These are phyloP conservation scores for Cyphomyrus discorhynchus DNA, from an alignment of 2,113 vertebrate genomes.

Conservation along the genomic window DNA sequence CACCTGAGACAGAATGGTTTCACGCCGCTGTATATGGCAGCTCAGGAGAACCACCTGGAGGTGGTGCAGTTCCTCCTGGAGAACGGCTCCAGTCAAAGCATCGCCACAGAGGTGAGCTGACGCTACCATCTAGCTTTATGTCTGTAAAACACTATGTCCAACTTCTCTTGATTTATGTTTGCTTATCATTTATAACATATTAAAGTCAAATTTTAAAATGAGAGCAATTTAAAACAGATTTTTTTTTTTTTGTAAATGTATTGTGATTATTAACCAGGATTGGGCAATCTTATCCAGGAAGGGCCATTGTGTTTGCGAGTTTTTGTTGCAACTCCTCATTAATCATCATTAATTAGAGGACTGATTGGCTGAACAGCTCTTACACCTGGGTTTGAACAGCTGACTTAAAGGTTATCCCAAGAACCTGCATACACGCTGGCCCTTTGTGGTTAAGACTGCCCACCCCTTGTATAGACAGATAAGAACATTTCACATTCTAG, in stretches of 20 bases:
- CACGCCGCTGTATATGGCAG: slow-evolving; percentile 77
- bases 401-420: background rate
- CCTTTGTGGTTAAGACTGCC: background rate
- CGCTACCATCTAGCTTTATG: background rate
- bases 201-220: background rate
- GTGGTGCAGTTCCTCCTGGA: slow-evolving; percentile 75
- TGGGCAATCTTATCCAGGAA: background rate
- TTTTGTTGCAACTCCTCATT: background rate
- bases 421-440: background rate
- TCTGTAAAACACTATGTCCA: too few relatives aligned
- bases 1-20: slow-evolving; percentile 66
- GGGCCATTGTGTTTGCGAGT: background rate
- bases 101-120: slow-evolving; percentile 68
- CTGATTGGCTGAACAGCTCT: background rate
- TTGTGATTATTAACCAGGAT: background rate
- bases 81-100: slow-evolving; percentile 77
- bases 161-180: background rate
- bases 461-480: background rate
- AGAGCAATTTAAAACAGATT: background rate
- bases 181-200: background rate
- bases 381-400: background rate
- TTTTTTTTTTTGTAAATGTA: background rate
- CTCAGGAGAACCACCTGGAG: slow-evolving; percentile 76
- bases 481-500: background rate
- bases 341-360: background rate